These are phyloP conservation scores for Ambastaia sidthimunki DNA, from an alignment of 2,797 vertebrate species.

Conservation along the genomic window DNA sequence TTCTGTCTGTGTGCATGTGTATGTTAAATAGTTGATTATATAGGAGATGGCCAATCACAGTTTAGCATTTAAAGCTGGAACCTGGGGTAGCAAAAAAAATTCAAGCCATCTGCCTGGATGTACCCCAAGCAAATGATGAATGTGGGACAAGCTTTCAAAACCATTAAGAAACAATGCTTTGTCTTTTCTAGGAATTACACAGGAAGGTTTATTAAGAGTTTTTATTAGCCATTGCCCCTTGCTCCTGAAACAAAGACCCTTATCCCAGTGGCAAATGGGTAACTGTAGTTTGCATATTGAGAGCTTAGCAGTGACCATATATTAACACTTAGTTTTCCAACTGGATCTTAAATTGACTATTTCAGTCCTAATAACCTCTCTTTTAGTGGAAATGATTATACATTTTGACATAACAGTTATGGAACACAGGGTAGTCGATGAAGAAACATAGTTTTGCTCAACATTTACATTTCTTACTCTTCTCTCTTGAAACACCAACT, in stretches of 20 bases:
- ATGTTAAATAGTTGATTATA: no score
- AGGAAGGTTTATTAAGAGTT: conserved; percentile 19
- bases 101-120: no score
- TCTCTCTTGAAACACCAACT: not conserved
- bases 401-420: not conserved
- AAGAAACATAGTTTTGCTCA: not conserved
- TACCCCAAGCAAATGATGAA: not conserved
- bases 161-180: not conserved
- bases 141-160: not conserved
- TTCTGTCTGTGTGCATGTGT: no score
- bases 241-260: conserved; percentile 15
- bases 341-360: conserved; percentile 15
- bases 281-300: conserved; percentile 37
- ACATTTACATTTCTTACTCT: not conserved
- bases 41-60: no score
- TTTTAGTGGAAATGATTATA: not conserved
- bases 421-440: not conserved
- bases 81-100: no score
- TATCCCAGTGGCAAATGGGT: conserved; percentile 9
- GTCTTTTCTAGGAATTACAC: not conserved
- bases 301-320: conserved; percentile 40
- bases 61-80: no score
- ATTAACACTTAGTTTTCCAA: not conserved
- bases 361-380: conserved; percentile 27
- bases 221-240: not conserved